Evolutionary conservation across 1,140 invertebrate genomes (phyloP), one percentile per base, ranked within the genome.

Genomic region (Hypothenemus hampei): DNA sequence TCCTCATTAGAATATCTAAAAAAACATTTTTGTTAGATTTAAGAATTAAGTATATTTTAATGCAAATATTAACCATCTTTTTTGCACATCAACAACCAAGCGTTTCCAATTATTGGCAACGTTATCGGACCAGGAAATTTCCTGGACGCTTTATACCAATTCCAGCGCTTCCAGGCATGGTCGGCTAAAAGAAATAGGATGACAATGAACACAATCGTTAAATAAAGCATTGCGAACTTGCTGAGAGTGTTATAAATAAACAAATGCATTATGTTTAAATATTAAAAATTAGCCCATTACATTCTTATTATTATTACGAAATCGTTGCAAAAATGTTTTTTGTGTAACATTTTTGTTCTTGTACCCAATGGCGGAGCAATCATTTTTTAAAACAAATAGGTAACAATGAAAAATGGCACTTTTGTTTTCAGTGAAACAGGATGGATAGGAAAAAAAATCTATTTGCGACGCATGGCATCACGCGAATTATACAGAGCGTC

Each of bases 41-140:
- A n/a, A 46, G 13, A 45, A 15, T 31, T 16, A 29, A 31, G 24
- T 13, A 31, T 31, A 31, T 4, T 15, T 45, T 55, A 22, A 36
- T 24, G 36, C 11, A 15, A 39, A 41, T 3, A 33, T 47, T 43
- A 33, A 61, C 60, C 60, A 50, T 59, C 57, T 16, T 61, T 52
- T 43, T 57, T 59, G 31, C 60, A 61, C 21, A 39, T 21, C 37
- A 61, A 61, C 18, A 20, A n/a, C 19, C 59, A 33, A 16, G 51
- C 60, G 20, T 61, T 61, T 26, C 60, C 60, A 11, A 61, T 44
- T 15, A 61, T 7, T n/a, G 60, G 60, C 4, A 59, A 44, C 4
- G 82, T 48, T 8, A 36, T 10, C 11, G 60, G 60, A 5, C 60
- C 60, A 41, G 23, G 29, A 15, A 61, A 46, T 29, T 37, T 45